These are phyloP conservation scores for Dallia pectoralis DNA, from an alignment of 2,797 vertebrate species.

Conservation along the genomic window DNA sequence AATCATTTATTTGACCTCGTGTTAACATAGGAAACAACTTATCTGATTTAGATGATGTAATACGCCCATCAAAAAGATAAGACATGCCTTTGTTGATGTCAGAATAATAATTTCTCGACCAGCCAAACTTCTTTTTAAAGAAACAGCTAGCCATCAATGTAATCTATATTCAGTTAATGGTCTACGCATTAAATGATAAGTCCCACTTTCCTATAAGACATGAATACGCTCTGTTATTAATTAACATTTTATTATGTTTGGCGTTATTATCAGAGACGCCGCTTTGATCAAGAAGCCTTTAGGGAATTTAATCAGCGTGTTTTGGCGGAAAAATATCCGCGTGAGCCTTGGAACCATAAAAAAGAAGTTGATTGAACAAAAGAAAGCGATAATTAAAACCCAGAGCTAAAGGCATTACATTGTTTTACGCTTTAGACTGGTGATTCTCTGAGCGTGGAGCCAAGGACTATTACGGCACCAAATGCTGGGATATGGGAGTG, in stretches of 20 bases:
- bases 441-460: slow-evolving; percentile 19
- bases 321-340: slow-evolving; percentile 54
- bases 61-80: neutral
- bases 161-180: slow-evolving; percentile 38
- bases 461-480: neutral
- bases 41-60: neutral
- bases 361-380: slow-evolving; percentile 53
- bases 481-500: slow-evolving; percentile 17
- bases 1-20: neutral
- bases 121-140: neutral
- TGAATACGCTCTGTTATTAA: slow-evolving; percentile 57
- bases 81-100: neutral
- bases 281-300: slow-evolving; percentile 68
- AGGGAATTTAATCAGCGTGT: slow-evolving; percentile 65
- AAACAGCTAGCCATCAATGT: neutral
- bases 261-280: slow-evolving; percentile 55
- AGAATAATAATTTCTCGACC: neutral
- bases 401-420: slow-evolving; percentile 38
- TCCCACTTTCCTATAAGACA: slow-evolving; percentile 49
- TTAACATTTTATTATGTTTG: slow-evolving; percentile 46
- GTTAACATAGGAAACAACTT: neutral
- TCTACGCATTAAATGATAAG: slow-evolving; percentile 41
- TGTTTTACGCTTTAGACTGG: slow-evolving; percentile 19
- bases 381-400: slow-evolving; percentile 37
- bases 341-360: slow-evolving; percentile 16